Conservation (phyloP, 2,797 vertebrate genomes). For the Luscinia megarhynchos region DNA sequence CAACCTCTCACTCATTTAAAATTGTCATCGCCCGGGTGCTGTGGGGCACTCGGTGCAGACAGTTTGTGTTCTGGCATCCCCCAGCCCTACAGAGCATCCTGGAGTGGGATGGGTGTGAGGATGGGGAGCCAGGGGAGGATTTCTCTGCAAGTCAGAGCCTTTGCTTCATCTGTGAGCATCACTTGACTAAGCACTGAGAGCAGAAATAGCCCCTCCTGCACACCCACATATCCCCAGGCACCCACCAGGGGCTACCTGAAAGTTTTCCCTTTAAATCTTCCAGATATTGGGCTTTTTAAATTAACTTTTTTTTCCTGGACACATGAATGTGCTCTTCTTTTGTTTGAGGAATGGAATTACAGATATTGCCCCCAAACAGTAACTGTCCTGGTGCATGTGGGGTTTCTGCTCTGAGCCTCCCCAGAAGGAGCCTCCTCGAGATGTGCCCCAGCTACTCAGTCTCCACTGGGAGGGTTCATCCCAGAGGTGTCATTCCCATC, state of each 20-base stretch:
- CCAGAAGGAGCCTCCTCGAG: neutral
- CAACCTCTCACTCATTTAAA: conserved; percentile 38
- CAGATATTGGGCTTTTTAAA: neutral
- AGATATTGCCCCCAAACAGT: neutral
- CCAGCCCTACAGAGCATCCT: neutral
- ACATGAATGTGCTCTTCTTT: fast-evolving
- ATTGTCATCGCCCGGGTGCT: neutral
- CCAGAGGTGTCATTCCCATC: neutral
- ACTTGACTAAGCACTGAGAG: neutral
- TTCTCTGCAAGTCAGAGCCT: neutral
- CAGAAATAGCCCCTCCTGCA: neutral
- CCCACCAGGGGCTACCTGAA: neutral
- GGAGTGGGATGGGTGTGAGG: neutral
- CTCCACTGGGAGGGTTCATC: neutral
- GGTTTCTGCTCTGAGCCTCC: neutral
- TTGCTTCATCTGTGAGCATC: neutral
- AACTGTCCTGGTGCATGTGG: fast-evolving
- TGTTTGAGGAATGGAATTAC: neutral
- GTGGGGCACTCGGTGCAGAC: neutral
- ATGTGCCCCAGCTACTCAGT: neutral
- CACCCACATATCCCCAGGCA: neutral
- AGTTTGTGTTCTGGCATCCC: neutral
- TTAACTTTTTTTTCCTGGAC: neutral
- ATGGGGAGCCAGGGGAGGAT: fast-evolving
- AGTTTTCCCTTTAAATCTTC: neutral